phyloP scores from a whole-genome alignment of 1,140 invertebrate genomes.

The Antheraea pernyi region DNA sequence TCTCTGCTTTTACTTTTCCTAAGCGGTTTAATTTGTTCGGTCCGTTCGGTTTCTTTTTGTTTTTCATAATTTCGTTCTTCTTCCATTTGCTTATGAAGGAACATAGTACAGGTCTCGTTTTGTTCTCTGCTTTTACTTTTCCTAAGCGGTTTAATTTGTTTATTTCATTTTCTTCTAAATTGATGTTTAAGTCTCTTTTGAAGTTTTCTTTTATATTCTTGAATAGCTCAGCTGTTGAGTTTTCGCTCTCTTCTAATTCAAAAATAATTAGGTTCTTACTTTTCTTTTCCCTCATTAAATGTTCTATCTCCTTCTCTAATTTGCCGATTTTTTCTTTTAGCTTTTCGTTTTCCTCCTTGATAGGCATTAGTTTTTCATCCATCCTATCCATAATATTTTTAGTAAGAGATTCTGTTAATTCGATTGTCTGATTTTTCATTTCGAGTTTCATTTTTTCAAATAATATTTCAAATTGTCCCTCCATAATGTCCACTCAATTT shows the following conservation, averaged over 20 bases:
- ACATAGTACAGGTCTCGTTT: conserved; percentile 11
- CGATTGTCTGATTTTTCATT: not conserved
- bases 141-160: conserved; percentile 31
- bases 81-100: conserved; percentile 25
- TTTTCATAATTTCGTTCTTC: conserved; percentile 19
- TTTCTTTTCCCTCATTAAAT: conserved; percentile 19
- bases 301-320: conserved; percentile 27
- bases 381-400: not conserved
- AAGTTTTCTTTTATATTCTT: conserved; percentile 18
- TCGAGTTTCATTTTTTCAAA: conserved; percentile 9
- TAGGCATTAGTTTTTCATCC: conserved; percentile 8
- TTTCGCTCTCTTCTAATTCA: conserved; percentile 24
- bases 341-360: conserved; percentile 3
- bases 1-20: too few relatives aligned
- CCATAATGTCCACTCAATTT: not conserved
- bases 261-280: conserved; percentile 6
- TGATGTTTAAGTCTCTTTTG: conserved; percentile 20
- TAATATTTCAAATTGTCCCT: conserved; percentile 10
- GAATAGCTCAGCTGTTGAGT: conserved; percentile 18
- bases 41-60: too few relatives aligned
- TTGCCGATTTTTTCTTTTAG: not conserved
- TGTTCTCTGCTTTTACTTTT: conserved; percentile 16
- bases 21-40: too few relatives aligned
- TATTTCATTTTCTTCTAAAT: conserved; percentile 24
- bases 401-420: conserved; percentile 1